Conservation (phyloP, 2,888 invertebrate genomes). For the Noctua comes region DNA sequence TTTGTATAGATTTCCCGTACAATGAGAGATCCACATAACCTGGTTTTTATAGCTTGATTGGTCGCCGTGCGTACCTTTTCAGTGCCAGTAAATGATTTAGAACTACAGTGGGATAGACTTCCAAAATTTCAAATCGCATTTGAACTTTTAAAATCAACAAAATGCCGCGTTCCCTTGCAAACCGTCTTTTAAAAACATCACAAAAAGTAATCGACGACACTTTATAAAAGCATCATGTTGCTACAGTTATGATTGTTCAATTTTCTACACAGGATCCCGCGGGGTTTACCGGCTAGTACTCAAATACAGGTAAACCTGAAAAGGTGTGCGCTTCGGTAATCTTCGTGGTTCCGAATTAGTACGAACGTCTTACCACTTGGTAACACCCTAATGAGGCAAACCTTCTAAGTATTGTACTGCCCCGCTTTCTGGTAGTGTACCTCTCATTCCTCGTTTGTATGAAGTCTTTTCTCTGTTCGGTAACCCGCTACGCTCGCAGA, state of each 20-base stretch:
- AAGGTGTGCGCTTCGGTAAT: not conserved
- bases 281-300: conserved; percentile 64
- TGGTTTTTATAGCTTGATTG: too few species aligned
- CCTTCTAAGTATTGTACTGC: not conserved
- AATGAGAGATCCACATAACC: too few species aligned
- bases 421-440: not conserved
- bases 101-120: too few species aligned
- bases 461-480: not conserved
- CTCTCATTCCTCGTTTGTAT: not conserved
- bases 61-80: too few species aligned
- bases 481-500: not conserved
- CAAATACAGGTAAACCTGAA: conserved; percentile 47
- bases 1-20: too few species aligned
- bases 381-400: not conserved
- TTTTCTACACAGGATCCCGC: conserved; percentile 58
- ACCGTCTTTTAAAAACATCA: not conserved
- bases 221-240: conserved; percentile 25
- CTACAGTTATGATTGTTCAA: conserved; percentile 70
- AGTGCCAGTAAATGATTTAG: too few species aligned
- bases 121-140: not conserved
- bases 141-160: not conserved
- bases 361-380: not conserved
- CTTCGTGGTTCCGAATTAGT: not conserved
- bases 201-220: conserved; percentile 16
- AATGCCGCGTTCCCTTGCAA: not conserved